Conservation (phyloP, 2,797 vertebrate species). For the Psittacula echo region DNA sequence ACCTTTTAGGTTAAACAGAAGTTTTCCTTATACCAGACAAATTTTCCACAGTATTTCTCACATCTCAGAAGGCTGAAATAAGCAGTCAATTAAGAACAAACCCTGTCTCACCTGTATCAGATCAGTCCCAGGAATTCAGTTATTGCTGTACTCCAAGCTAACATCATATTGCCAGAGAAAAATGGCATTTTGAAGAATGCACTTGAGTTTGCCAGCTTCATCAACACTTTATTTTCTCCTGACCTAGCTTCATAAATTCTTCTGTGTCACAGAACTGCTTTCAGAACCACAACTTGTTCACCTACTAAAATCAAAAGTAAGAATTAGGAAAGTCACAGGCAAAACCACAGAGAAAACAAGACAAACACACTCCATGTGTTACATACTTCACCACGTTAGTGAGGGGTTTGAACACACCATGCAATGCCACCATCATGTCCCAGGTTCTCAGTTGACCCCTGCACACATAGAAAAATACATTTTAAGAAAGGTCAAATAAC, state of each 20-base stretch:
- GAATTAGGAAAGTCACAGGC: background rate
- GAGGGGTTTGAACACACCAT: constrained; percentile 15
- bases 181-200: background rate
- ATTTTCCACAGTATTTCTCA: background rate
- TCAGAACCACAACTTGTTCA: background rate
- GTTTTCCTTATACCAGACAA: background rate
- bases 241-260: background rate
- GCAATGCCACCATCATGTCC: constrained; percentile 17
- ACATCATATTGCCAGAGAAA: background rate
- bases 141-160: background rate
- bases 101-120: constrained; percentile 19
- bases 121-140: constrained; percentile 7
- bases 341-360: background rate
- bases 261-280: background rate
- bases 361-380: background rate
- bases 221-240: background rate
- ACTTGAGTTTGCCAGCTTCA: background rate
- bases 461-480: constrained; percentile 1
- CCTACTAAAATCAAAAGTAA: constrained; percentile 32
- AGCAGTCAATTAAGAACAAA: background rate
- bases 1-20: background rate
- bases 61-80: background rate
- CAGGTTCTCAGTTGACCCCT: background rate
- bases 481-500: background rate
- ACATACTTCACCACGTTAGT: background rate